phyloP scores from a whole-genome alignment of 2,888 invertebrate species.

The Hypomecis punctinalis region DNA sequence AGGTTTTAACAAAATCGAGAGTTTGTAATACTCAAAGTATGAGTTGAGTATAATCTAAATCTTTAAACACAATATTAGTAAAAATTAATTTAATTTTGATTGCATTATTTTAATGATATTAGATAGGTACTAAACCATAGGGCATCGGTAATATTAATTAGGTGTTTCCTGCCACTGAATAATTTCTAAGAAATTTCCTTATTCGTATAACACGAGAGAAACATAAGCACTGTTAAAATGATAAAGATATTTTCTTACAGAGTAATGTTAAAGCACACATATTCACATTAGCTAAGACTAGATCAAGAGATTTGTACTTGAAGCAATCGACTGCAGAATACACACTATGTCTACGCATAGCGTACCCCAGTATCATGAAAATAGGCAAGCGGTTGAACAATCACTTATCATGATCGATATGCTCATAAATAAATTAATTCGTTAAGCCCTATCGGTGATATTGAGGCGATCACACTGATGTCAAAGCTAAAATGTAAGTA shows the following conservation, averaged over 20 bases:
- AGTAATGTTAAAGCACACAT: conserved; percentile 63
- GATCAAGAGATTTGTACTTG: conserved; percentile 35
- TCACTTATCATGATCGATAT: neutral
- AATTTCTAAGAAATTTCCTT: neutral
- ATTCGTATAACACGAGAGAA: neutral
- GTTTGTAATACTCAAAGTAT: too few relatives aligned
- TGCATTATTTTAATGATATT: too few relatives aligned
- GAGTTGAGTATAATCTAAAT: too few relatives aligned
- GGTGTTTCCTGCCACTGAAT: neutral
- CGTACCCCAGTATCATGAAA: conserved; percentile 30
- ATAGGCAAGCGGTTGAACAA: neutral
- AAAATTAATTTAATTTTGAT: too few relatives aligned
- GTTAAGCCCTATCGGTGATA: too few relatives aligned
- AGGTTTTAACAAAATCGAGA: too few relatives aligned
- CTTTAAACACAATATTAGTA: too few relatives aligned
- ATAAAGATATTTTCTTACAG: conserved; percentile 19
- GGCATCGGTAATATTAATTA: neutral
- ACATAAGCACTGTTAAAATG: conserved; percentile 24
- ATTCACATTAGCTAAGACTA: conserved; percentile 68
- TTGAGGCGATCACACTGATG: too few relatives aligned
- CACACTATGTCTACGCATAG: conserved; percentile 38
- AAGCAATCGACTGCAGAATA: conserved; percentile 27
- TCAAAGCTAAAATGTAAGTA: too few relatives aligned
- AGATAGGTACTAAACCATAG: too few relatives aligned
- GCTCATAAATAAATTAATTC: neutral